Evolutionary conservation across 2,888 invertebrate species (phyloP), one percentile per base, ranked within the genome.

Genomic region (Aproaerema taeniolella): DNA sequence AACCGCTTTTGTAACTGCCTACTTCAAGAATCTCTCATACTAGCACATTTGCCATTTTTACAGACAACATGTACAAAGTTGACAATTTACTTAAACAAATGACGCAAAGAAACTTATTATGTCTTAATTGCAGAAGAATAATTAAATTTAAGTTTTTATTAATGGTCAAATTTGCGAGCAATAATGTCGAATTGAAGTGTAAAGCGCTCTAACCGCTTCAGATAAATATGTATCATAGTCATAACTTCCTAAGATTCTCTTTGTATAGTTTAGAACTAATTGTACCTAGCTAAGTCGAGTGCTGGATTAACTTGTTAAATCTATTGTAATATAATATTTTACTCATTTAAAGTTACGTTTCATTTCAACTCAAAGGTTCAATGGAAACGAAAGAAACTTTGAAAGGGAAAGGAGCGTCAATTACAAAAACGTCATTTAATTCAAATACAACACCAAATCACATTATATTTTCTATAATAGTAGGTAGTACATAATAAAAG

Each of bases 401-500:
- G 43, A 62, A 51, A 76, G 81, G 85, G 80, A 81, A 80, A 82
- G 83, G 85, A 76, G 63, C 57, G 57, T 51, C 55, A 68, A 77
- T 80, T 83, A 82, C 64, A 83, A 85, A 73, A 82, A 85, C 79
- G 53, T 81, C 70, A 55, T 85, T 85, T 85, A 85, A 83, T 85
- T 86, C 82, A 81, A 80, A 79, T 85, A 86, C 85, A 86, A 86
- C 86, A 86, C 69, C 85, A 77, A 86, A 86, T 86, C 85, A 86
- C 86, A 85, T 80, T 86, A 85, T 86, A 86, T 86, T 83, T 82
- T 79, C 75, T 85, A 83, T 82, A 78, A 77, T 81, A 76, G 54
- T 79, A 71, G 58, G 54, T 79, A 71, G 58, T 80, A 81, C 79
- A 81, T 71, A 70, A 75, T 76, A 77, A 70, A 76, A 67, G 67